Evolutionary conservation across 2,888 invertebrate genomes (phyloP), one percentile per base, ranked within the genome.

Genomic region (Lissocephala sabroskyi): DNA sequence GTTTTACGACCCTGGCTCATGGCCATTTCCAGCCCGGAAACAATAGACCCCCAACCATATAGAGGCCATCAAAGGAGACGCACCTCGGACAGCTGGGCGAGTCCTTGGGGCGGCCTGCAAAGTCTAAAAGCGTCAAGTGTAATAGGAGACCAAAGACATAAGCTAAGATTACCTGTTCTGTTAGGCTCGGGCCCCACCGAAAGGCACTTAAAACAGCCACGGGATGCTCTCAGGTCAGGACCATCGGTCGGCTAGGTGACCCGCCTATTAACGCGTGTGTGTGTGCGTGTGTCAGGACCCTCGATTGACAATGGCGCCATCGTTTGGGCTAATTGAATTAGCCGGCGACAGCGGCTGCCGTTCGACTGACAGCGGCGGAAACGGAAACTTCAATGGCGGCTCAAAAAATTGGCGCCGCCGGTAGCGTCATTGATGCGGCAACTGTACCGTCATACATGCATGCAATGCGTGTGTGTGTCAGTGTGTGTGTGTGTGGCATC

Each of bases 361-460:
- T 10, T n/a, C 3, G 23, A 23, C 3, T 23, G 74, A 64, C 58
- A 51, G 41, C 16, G 44, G 49, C 68, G 68, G 68, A 76, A 76
- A 73, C 74, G 65, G 59, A 68, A 74, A 70, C 57, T 65, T 70
- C 70, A 77, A 70, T 65, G 75, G 62, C 77, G 65, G 66, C 62
- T 77, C 56, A 73, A 68, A 68, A 76, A 73, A n/a, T n/a, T 60
- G 65, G 62, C 52, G 61, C 37, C 67, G 43, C 16, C 32, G 35
- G 9, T 14, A 10, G 10, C 36, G 10, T 16, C 16, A 2, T 16
- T 14, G 14, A 14, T 3, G 23, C 23, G 23, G 7, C 23, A 23
- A 3, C 23, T 7, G 23, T 3, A 23, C 23, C 4, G n/a, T n/a
- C n/a, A n/a, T n/a, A 19, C 11, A 28, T 19, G 33, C 29, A 10